Evolutionary conservation across 2,888 invertebrate genomes (phyloP), one percentile per base, ranked within the genome.

Genomic region (Tubiluchus corallicola): DNA sequence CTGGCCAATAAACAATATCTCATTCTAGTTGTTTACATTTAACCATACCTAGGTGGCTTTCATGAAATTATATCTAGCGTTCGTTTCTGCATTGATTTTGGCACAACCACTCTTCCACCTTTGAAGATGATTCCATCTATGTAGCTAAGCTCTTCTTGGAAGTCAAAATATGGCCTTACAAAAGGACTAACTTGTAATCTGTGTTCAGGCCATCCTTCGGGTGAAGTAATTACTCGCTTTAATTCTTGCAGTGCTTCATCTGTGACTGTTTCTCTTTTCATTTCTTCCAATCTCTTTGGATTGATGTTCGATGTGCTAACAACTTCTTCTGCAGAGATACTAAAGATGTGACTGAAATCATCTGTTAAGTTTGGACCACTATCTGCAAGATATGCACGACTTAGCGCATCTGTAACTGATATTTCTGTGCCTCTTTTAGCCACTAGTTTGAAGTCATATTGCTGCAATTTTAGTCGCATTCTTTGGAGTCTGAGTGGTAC

Each of bases 321-420:
- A 9, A 29, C 9, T 29, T 29, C 29, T 29, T 29, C 29, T n/a
- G n/a, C 9, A 9, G 9, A 9, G 9, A n/a, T 29, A 9, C 9
- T 9, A 29, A 29, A 29, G n/a, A 29, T 29, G 29, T 29, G 29
- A 9, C 9, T 9, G 29, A 9, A 9, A 9, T 29, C 29, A 9
- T n/a, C 29, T 9, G 29, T 29, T 9, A 29, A n/a, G 29, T 9
- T 29, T n/a, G 29, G 29, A 29, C 29, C 29, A 9, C 9, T 9
- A 9, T 29, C 29, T n/a, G n/a, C n/a, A n/a, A n/a, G n/a, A n/a
- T n/a, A n/a, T n/a, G n/a, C n/a, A n/a, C n/a, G n/a, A n/a, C n/a
- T n/a, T n/a, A n/a, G n/a, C n/a, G n/a, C n/a, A 40, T 49, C 48
- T 13, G 48, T 45, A 4, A 49, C 48, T 18, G 42, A 44, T n/a